Base-by-base conservation (phyloP, 2,797 vertebrate species). In the Tachyglossus aculeatus region DNA sequence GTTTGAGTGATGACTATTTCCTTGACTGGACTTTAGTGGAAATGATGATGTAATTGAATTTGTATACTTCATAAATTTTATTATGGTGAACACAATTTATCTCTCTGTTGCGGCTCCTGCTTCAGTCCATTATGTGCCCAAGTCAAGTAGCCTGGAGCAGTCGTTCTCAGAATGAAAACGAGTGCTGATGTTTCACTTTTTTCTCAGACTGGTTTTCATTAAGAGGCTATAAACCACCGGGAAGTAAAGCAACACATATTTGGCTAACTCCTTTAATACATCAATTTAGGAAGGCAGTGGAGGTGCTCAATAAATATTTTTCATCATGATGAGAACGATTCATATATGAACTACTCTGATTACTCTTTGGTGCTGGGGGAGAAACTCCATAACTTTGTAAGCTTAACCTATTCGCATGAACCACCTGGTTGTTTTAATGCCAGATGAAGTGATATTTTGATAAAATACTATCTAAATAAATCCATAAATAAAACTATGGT, bases 41-140 rank as follows among this genome's bases (percentile, higher is more conserved):
- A 22, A 40, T 14, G 5, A 27, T 81, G 80, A 71, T 80, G 67
- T 85, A 77, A 88, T 70, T 83, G 74, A 78, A 75, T 88, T 83
- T 85, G 76, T 82, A 79, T 84, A 83, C 44, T 36, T 59, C 0
- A 7, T 84, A 82, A 78, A 83, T 81, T 85, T 84, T 84, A 80
- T 82, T 81, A 80, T 67, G 63, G 33, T n/a, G 56, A 78, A 81
- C 59, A 43, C 67, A 78, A 75, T 79, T 67, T 74, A 69, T 61
- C 64, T 63, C 52, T 67, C 59, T 29, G 25, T 33, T 31, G 62
- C 71, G 27, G 43, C 66, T 65, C n/a, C 33, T 33, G 31, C 25
- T 72, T 74, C 54, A 59, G 40, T 73, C 67, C 75, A 51, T 73
- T 79, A 22, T 55, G 39, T 71, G 60, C 66, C 53, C 80, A 61